Base-by-base conservation (phyloP, 2,888 invertebrate genomes). In the Nomada flava region DNA sequence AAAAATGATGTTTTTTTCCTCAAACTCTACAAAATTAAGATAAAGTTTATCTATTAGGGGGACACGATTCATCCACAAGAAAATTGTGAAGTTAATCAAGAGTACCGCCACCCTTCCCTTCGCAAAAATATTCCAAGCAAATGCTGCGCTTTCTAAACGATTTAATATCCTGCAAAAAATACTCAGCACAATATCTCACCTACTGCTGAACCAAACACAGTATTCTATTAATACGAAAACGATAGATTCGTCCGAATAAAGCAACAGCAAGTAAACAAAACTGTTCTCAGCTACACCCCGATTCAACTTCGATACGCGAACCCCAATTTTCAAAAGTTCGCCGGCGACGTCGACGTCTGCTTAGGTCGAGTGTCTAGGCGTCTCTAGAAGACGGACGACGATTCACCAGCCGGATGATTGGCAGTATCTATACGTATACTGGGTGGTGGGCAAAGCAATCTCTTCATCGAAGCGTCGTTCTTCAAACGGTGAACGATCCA, bases 401-500 rank as follows among this genome's bases (percentile, higher is more conserved):
- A 36, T 5, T 26, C n/a, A 15, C 57, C 64, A 52, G 44, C 15
- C 55, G 68, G 47, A 59, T 57, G 73, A 79, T 79, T 64, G 69
- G 57, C 26, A 47, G 42, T 50, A 50, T 7, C 23, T 47, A 15
- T 47, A 47, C 47, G 47, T 15, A 47, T 47, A 47, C 47, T 15
- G 44, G 67, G 79, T 63, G 73, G 63, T 75, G 77, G 68, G 64
- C 53, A 73, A 26, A 73, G 26, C 52, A 73, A 79, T 76, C 76
- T 60, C 36, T 79, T 77, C 42, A 77, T 76, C 63, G 47, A 36
- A 36, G 55, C 42, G 59, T 63, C 64, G 76, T 82, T 79, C 69
- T 44, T 63, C n/a, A 73, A 77, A 63, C 73, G 83, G 71, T 78
- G 77, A 84, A 85, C 78, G 84, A 88, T 88, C 73, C 60, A 76